Evolutionary conservation across 2,113 vertebrate species (phyloP).

Genomic region (Coreoperca whiteheadi): DNA sequence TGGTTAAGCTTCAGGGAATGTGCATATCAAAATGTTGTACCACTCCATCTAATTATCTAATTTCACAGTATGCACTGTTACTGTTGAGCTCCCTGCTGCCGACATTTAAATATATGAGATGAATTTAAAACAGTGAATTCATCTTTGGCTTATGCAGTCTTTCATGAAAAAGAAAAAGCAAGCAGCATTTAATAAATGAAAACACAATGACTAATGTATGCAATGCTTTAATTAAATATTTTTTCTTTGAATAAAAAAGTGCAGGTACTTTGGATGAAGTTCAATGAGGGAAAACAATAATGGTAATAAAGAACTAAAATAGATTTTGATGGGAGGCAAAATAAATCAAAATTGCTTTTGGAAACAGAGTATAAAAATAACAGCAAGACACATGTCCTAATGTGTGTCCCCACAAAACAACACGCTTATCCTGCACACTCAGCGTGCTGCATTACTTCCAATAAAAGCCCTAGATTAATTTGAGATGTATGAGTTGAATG

Average conservation of each 20-base stretch:
- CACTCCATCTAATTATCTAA: slow-evolving; percentile 24
- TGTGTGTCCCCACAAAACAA: slow-evolving; percentile 6
- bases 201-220: slow-evolving; percentile 47
- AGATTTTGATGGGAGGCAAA: slow-evolving; percentile 39
- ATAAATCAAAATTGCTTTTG: slow-evolving; percentile 18
- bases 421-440: slow-evolving; percentile 22
- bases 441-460: slow-evolving; percentile 24
- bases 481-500: slow-evolving; percentile 19
- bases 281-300: slow-evolving; percentile 14
- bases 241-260: slow-evolving; percentile 48
- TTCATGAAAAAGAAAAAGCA: slow-evolving; percentile 7
- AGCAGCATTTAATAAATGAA: slow-evolving; percentile 42
- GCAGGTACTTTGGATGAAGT: slow-evolving; percentile 39
- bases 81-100: slow-evolving; percentile 36
- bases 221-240: slow-evolving; percentile 64
- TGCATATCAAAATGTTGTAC: slow-evolving; percentile 31
- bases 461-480: slow-evolving; percentile 39
- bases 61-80: slow-evolving; percentile 20
- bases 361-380: slow-evolving; percentile 44
- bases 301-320: slow-evolving; percentile 22
- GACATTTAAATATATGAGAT: slow-evolving; percentile 46
- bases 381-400: slow-evolving; percentile 2
- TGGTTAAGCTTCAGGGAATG: slow-evolving; percentile 1
- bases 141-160: slow-evolving; percentile 67
- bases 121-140: slow-evolving; percentile 51